Evolutionary conservation across 1,140 invertebrate genomes (phyloP).

Genomic region (Magallana gigas): DNA sequence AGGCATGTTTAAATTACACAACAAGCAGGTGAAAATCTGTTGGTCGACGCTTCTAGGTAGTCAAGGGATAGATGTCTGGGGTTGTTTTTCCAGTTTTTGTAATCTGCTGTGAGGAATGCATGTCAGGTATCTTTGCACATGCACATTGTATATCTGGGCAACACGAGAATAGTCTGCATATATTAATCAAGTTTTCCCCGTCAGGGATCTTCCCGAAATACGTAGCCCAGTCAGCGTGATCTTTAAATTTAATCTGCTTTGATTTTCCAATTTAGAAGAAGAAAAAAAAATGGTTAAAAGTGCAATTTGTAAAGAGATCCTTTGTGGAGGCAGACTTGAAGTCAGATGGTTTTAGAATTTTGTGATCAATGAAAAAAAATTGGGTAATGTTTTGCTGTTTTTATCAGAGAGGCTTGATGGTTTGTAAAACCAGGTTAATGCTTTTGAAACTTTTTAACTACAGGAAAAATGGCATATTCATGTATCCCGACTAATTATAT

Average conservation of each 20-base stretch:
- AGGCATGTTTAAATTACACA: too few species aligned
- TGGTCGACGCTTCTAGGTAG: too few species aligned
- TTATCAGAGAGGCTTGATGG: too few species aligned
- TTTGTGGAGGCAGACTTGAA: not conserved
- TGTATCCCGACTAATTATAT: not conserved
- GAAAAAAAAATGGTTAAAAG: not conserved
- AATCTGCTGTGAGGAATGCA: conserved; percentile 13
- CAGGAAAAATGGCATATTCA: not conserved
- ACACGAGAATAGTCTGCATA: conserved; percentile 12
- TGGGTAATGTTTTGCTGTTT: too few species aligned
- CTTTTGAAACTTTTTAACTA: too few species aligned
- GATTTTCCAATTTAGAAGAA: not conserved
- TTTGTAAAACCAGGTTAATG: too few species aligned
- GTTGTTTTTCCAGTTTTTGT: not conserved
- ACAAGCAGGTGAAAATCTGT: too few species aligned
- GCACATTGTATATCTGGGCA: conserved; percentile 16
- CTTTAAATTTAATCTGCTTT: conserved; percentile 11
- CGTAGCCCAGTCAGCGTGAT: not conserved
- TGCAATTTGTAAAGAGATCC: not conserved
- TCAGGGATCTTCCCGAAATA: not conserved
- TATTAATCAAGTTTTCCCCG: conserved; percentile 18
- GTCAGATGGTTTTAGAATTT: not conserved
- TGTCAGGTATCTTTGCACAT: conserved; percentile 1
- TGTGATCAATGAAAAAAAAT: too few species aligned
- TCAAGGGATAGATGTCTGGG: not conserved